Evolutionary conservation across 2,888 invertebrate species (phyloP).

Genomic region (Elysia crispata): DNA sequence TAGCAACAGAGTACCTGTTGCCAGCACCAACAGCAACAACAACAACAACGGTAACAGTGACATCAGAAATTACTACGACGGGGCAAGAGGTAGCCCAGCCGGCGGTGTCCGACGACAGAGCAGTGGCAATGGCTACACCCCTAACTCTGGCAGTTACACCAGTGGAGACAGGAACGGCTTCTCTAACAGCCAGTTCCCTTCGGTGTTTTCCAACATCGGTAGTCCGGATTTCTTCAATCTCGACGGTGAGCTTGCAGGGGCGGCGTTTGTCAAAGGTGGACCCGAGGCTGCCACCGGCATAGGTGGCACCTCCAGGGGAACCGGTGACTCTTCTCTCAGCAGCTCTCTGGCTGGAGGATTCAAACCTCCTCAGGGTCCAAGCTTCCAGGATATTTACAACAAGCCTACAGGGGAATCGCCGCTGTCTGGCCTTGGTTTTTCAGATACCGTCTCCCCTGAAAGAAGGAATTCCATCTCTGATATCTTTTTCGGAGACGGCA

Average conservation of each 20-base stretch:
- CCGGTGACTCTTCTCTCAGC: neutral
- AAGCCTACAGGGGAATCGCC: conserved; percentile 36
- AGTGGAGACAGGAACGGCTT: neutral
- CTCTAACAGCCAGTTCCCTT: conserved; percentile 25
- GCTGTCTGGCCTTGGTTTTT: conserved; percentile 14
- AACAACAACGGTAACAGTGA: conserved; percentile 22
- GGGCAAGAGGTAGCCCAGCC: no score
- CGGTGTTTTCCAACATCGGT: conserved; percentile 28
- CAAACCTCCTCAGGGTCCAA: conserved; percentile 28
- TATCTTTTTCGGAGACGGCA: conserved; percentile 11
- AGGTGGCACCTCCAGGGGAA: neutral
- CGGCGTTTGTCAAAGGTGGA: conserved; percentile 18
- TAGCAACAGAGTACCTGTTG: neutral
- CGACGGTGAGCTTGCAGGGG: conserved; percentile 36
- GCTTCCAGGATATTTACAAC: conserved; percentile 40
- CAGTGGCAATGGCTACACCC: neutral
- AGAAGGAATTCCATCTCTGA: conserved; percentile 11
- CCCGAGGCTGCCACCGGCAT: conserved; percentile 9
- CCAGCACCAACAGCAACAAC: neutral
- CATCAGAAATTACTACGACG: neutral
- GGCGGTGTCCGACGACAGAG: neutral
- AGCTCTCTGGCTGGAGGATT: conserved; percentile 28
- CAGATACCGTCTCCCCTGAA: conserved; percentile 24
- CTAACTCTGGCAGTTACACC: neutral
- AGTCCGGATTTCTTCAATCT: conserved; percentile 27